These are phyloP conservation scores for Festucalex cinctus DNA, from an alignment of 2,113 vertebrate species.

Conservation along the genomic window DNA sequence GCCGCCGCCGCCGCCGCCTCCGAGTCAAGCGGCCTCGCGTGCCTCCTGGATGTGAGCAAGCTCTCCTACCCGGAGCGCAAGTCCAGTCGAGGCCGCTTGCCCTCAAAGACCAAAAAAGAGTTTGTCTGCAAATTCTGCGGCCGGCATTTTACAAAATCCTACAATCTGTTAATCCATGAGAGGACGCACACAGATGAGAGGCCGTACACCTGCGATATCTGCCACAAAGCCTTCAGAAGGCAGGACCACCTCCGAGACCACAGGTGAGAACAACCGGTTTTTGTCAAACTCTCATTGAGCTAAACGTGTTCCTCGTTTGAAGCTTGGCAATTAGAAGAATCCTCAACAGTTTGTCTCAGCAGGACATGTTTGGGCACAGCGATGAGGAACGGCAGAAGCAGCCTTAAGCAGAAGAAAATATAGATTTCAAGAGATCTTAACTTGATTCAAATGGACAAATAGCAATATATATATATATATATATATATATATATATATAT, in stretches of 20 bases:
- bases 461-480: too few relatives aligned
- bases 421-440: background rate
- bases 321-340: background rate
- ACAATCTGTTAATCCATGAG: constrained; percentile 98
- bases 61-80: constrained; percentile 90
- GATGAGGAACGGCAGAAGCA: background rate
- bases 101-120: constrained; percentile 98
- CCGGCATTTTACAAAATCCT: constrained; percentile 98
- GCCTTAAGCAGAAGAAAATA: background rate
- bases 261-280: constrained; percentile 73
- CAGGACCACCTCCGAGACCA: constrained; percentile 97
- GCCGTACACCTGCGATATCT: constrained; percentile 97
- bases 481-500: too few relatives aligned
- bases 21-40: constrained; percentile 69
- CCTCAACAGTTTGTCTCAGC: background rate
- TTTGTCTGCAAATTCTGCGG: constrained; percentile 99
- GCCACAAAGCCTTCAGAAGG: constrained; percentile 97
- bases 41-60: constrained; percentile 89
- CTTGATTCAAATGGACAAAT: background rate
- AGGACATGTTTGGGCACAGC: background rate
- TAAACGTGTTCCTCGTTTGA: background rate
- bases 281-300: background rate
- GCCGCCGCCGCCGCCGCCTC: constrained; percentile 16
- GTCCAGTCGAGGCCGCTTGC: constrained; percentile 87
- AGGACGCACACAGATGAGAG: constrained; percentile 95